Evolutionary conservation across 2,888 invertebrate species (phyloP), one percentile per base, ranked within the genome.

Genomic region (Dynastes maya): DNA sequence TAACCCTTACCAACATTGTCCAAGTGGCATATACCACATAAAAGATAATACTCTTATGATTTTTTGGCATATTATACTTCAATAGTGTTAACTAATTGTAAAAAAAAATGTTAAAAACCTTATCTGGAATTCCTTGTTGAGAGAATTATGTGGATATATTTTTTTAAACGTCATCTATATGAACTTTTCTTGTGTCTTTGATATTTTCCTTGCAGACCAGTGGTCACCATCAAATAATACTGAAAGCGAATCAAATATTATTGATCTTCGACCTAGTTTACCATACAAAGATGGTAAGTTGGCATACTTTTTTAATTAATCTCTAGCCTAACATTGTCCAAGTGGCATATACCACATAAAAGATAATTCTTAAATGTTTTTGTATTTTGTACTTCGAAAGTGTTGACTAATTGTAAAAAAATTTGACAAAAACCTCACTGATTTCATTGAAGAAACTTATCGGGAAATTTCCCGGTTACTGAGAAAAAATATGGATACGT

Each of bases 361-460:
- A 37, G 22, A 22, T 37, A 16, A 16, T n/a, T n/a, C n/a, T n/a
- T n/a, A n/a, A n/a, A n/a, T n/a, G n/a, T n/a, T n/a, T n/a, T n/a
- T n/a, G n/a, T n/a, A n/a, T n/a, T n/a, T n/a, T n/a, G n/a, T n/a
- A n/a, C n/a, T n/a, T n/a, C n/a, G n/a, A n/a, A n/a, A n/a, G n/a
- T 16, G 0, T 0, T 16, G 0, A 0, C 0, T 16, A 16, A 0
- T 0, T 16, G 0, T 0, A 95, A 94, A 86, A 96, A 94, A 86
- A 92, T 92, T 80, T 98, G 16, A 0, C 0, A 16, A 16, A 0
- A 0, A 16, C 16, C 16, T 16, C 16, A 16, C 16, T 16, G 16
- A n/a, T 16, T 16, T 16, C 16, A 16, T 16, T 16, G 16, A 16
- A 16, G 16, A 16, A 16, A 16, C 16, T 16, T 16, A 16, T 16